Evolutionary conservation across 2,888 invertebrate genomes (phyloP).

Genomic region (Eupithecia vulgata): DNA sequence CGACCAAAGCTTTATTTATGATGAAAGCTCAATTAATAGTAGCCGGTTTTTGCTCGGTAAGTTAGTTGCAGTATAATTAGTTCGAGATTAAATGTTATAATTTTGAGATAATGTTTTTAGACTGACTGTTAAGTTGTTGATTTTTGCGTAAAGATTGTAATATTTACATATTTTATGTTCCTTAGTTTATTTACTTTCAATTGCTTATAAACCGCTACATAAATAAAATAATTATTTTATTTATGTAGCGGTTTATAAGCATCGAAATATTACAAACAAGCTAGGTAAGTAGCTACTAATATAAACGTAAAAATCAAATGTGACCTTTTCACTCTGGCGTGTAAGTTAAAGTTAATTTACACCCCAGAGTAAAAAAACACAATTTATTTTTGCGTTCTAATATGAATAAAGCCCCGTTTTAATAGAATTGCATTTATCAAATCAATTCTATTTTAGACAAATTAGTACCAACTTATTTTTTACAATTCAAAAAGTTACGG

Average conservation of each 20-base stretch:
- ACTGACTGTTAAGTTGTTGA: conserved; percentile 27
- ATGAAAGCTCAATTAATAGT: conserved; percentile 42
- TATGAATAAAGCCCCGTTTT: background rate
- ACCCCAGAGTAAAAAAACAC: too few relatives aligned
- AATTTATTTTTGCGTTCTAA: too few relatives aligned
- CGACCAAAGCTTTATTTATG: conserved; percentile 36
- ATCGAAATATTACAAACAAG: background rate
- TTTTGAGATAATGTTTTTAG: conserved; percentile 23
- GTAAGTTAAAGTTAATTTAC: too few relatives aligned
- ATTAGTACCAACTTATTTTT: too few relatives aligned
- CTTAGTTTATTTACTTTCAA: background rate
- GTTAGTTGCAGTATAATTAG: conserved; percentile 32
- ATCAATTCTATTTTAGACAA: background rate
- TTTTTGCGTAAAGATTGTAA: conserved; percentile 30
- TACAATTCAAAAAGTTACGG: too few relatives aligned
- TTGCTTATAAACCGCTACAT: too few relatives aligned
- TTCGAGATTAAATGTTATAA: conserved; percentile 30
- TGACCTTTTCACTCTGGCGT: too few relatives aligned
- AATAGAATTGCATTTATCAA: background rate
- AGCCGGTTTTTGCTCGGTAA: conserved; percentile 29
- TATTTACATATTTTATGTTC: conserved; percentile 10
- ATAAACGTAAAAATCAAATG: too few relatives aligned
- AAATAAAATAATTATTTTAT: too few relatives aligned
- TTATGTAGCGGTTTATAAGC: background rate
- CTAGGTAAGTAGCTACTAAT: too few relatives aligned